Percentiles rank a stretch among this genome's conserved stretches.
These are phyloP conservation scores for Alectoris magna DNA, from an alignment of 2,797 vertebrate species.

Conservation along the genomic window DNA sequence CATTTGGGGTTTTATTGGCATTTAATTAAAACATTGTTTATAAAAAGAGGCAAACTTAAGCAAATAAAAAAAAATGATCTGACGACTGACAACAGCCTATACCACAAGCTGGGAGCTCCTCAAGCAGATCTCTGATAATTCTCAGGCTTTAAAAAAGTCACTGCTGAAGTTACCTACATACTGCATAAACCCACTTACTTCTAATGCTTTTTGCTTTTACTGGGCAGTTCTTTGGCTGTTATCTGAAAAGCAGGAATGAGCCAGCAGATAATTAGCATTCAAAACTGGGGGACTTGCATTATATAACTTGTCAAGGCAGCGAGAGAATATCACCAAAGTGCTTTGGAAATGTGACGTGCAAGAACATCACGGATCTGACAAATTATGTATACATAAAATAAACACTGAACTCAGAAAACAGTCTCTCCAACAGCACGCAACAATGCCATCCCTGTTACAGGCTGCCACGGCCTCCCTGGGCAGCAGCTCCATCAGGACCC, in stretches of 20 bases:
- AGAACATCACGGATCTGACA: neutral
- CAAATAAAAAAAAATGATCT: neutral
- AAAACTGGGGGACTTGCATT: neutral
- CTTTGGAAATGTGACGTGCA: neutral
- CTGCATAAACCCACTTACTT: neutral
- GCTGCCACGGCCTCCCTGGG: neutral
- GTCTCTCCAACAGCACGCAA: neutral
- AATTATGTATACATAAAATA: neutral
- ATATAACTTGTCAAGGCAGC: neutral
- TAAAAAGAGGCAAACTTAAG: neutral
- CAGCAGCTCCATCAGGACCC: rapidly evolving
- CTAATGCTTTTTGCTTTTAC: neutral
- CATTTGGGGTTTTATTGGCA: neutral
- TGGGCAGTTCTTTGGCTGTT: neutral
- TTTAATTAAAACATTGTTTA: neutral
- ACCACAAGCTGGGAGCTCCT: neutral
- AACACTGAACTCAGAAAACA: neutral
- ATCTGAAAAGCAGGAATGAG: neutral
- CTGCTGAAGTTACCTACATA: neutral
- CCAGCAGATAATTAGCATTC: conserved; percentile 8
- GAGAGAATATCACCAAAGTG: neutral
- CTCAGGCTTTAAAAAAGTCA: neutral
- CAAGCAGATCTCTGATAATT: neutral
- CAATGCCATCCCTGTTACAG: neutral
- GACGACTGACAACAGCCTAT: neutral